Conservation (phyloP, 2,113 vertebrate genomes). For the Equus przewalskii region DNA sequence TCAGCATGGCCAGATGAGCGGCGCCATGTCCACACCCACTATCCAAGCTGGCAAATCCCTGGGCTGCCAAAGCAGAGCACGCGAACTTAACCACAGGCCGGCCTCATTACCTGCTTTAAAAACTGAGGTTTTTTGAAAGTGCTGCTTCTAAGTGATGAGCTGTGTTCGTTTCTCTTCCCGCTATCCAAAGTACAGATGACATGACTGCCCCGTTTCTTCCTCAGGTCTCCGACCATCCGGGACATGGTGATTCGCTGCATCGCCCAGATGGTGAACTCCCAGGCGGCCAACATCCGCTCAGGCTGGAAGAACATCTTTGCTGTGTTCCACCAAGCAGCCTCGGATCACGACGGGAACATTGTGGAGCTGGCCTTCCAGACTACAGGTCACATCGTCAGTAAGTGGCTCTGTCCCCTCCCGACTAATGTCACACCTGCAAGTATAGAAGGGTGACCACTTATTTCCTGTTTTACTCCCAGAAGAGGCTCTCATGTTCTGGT, state of each 20-base stretch:
- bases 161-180: background rate
- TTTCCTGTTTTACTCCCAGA: background rate
- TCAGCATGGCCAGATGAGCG: too few species aligned
- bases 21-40: too few species aligned
- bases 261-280: slow-evolving; percentile 99
- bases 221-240: slow-evolving; percentile 96
- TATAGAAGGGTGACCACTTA: background rate
- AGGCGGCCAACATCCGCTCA: slow-evolving; percentile 97
- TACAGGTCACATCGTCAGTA: slow-evolving; percentile 97
- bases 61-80: too few species aligned
- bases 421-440: background rate
- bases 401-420: slow-evolving; percentile 83
- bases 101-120: background rate
- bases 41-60: too few species aligned
- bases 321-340: slow-evolving; percentile 98
- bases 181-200: background rate
- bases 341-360: slow-evolving; percentile 96
- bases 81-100: too few species aligned
- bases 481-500: background rate
- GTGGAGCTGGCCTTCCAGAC: slow-evolving; percentile 98
- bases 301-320: slow-evolving; percentile 99
- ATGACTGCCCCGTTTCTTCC: background rate
- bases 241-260: slow-evolving; percentile 99
- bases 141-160: background rate
- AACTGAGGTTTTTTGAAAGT: background rate